Conservation (phyloP, 2,797 vertebrate genomes). For the Pantherophis alleghaniensis region DNA sequence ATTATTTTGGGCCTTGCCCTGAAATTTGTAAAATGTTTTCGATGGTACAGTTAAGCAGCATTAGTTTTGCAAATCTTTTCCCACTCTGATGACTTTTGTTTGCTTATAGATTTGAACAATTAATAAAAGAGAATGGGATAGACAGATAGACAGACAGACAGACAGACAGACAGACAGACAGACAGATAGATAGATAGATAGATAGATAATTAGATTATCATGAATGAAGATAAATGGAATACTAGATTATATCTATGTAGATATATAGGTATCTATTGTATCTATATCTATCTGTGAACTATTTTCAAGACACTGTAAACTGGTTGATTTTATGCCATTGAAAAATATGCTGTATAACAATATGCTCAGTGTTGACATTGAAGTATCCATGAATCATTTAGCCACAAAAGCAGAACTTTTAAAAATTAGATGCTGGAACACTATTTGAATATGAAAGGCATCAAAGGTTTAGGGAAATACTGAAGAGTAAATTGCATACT, state of each 20-base stretch:
- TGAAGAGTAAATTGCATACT: slow-evolving; percentile 25
- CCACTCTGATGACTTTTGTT: slow-evolving; percentile 17
- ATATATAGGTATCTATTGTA: neutral
- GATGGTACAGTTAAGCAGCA: neutral
- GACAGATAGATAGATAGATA: too few species aligned
- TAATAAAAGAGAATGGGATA: slow-evolving; percentile 26
- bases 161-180: too few species aligned
- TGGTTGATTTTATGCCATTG: neutral
- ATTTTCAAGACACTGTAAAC: neutral
- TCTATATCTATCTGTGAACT: neutral
- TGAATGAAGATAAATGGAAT: neutral
- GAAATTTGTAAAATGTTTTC: neutral
- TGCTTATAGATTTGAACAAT: slow-evolving; percentile 4
- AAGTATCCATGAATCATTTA: slow-evolving; percentile 12
- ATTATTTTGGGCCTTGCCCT: neutral
- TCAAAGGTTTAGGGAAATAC: slow-evolving; percentile 14
- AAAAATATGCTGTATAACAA: slow-evolving; percentile 27
- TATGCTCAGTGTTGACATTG: slow-evolving; percentile 4
- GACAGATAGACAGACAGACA: too few species aligned
- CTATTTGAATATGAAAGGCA: slow-evolving; percentile 27
- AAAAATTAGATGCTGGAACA: slow-evolving; percentile 30
- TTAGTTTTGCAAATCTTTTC: neutral
- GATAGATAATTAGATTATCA: neutral
- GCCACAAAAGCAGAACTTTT: slow-evolving; percentile 33
- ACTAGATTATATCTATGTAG: neutral